Evolutionary conservation across 2,113 vertebrate genomes (phyloP), one percentile per base, ranked within the genome.

Genomic region (Elgaria multicarinata): DNA sequence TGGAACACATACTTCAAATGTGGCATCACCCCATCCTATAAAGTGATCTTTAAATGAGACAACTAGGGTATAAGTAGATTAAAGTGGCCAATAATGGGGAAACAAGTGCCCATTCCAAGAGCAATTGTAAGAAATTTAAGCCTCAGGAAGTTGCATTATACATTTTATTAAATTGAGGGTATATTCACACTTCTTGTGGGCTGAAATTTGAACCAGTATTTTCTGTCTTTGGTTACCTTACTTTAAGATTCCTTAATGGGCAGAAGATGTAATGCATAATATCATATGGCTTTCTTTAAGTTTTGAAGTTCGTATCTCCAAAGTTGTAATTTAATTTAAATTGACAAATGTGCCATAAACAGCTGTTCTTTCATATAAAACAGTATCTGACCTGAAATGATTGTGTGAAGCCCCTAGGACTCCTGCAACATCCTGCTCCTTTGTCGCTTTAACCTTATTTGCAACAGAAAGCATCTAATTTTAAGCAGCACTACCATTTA

Each of bases 131-230:
- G 98, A 98, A 98, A 99, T 98, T 97, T 97, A 98, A 99, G 97
- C 98, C 97, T 97, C 97, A 97, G 98, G 97, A 98, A 98, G 98
- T 98, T 98, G 97, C 98, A 98, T 99, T 98, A 99, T 98, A 98
- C 96, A 96, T 98, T 98, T 98, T 97, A 99, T 99, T 98, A 98
- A 98, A 99, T 99, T 99, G 98, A 98, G 97, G 96, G 98, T 98
- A 98, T 98, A 98, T 98, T 98, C 98, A 98, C 98, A 98, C 98
- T 97, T 98, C 97, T 90, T 97, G 97, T 97, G 97, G 97, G 95
- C 97, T 98, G 98, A 98, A 99, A 99, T 98, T 95, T 96, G 96
- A 99, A 97, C 97, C 98, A 97, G 95, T 99, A 98, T 98, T 99
- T 99, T 99, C 98, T 98, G 97, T 98, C 98, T 98, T 98, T 98